These are phyloP conservation scores for Ridgeia piscesae DNA, from an alignment of 1,140 invertebrate species.

Conservation along the genomic window DNA sequence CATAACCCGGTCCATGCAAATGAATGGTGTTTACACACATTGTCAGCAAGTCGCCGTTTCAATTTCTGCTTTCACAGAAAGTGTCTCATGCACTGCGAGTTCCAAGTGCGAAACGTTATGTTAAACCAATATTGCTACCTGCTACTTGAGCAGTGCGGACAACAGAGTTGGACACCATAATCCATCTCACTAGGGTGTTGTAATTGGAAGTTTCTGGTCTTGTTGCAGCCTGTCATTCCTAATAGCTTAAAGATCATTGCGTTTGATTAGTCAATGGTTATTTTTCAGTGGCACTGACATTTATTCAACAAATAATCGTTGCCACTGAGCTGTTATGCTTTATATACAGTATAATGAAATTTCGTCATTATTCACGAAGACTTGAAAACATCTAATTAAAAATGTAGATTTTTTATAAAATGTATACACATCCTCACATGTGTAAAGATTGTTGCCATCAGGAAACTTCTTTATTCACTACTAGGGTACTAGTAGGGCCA, in stretches of 20 bases:
- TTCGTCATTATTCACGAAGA: too few relatives aligned
- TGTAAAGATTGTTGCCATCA: too few relatives aligned
- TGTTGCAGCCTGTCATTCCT: background rate
- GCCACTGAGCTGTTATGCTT: background rate
- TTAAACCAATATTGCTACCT: background rate
- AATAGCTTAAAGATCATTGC: background rate
- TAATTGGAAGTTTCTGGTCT: background rate
- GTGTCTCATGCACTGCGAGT: background rate
- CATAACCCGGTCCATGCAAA: background rate
- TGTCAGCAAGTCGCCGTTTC: background rate
- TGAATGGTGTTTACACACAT: constrained; percentile 5
- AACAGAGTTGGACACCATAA: background rate
- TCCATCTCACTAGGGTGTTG: background rate
- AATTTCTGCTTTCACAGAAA: background rate
- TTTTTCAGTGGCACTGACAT: background rate
- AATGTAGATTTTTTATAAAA: too few relatives aligned
- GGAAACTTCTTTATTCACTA: too few relatives aligned
- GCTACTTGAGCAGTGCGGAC: background rate
- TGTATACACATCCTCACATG: too few relatives aligned
- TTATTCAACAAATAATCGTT: background rate
- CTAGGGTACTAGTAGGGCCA: too few relatives aligned
- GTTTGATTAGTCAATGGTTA: background rate
- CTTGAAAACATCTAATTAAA: background rate
- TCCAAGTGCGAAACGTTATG: background rate
- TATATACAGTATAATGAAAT: too few relatives aligned